Evolutionary conservation across 2,888 invertebrate species (phyloP), one percentile per base, ranked within the genome.

Genomic region (Tetragnatha montana): DNA sequence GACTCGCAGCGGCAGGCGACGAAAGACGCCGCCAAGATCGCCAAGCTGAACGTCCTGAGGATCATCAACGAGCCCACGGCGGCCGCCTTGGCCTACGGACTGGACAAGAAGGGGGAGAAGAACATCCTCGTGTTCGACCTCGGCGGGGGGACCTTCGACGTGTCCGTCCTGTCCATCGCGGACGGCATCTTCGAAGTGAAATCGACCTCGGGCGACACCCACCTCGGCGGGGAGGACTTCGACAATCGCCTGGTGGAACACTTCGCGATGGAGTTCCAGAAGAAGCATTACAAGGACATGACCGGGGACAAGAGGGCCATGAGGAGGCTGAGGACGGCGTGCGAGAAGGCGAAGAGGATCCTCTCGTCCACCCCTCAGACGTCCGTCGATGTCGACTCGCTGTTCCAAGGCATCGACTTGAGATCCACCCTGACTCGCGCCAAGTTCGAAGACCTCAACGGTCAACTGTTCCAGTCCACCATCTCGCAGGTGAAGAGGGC

Each of bases 401-500:
- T 92, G 1, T 90, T 91, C 35, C 92, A 92, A 75, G 92, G 92
- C 0, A 78, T 92, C 7, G 92, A 92, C 73, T 92, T 93, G 80
- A 91, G 92, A 78, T 88, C 92, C 50, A 91, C 91, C 80, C 91
- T 92, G 22, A 91, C 91, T 14, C 83, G 92, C 86, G 96, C 96
- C 2, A 94, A 96, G 90, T 96, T 97, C 92, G 96, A 96, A 93
- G 96, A 96, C 93, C 94, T 96, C 10, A 95, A 95, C 93, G 95
- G 95, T 1, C 96, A 96, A 92, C 93, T 96, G 78, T 96, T 96
- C 94, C 94, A 96, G 81, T 95, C 95, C 35, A 97, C 97, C 0
- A 93, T 97, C 90, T 95, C 96, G 79, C 96, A 96, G 0, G 96
- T 97, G 0, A 96, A 97, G 92, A 96, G 96, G 92, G 96, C 97